These are phyloP conservation scores for Theristus sp. DNA, from an alignment of 2,888 invertebrate species.

Conservation along the genomic window DNA sequence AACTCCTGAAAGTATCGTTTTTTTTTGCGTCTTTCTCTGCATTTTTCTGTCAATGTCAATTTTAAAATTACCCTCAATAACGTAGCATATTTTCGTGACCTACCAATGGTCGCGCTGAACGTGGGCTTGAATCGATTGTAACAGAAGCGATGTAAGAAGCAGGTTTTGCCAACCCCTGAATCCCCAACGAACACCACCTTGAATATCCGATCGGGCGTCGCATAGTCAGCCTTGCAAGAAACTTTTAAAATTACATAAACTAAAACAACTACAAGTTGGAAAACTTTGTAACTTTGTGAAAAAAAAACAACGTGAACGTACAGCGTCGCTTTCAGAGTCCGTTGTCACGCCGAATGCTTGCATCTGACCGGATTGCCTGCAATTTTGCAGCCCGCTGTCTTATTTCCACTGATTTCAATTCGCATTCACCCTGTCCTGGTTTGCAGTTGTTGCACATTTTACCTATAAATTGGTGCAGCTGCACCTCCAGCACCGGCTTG, in stretches of 20 bases:
- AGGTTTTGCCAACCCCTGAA: conserved; percentile 41
- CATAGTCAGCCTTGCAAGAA: conserved; percentile 15
- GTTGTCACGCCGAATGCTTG: background rate
- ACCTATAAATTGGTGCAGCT: too few relatives aligned
- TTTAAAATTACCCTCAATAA: too few relatives aligned
- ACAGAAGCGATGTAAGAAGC: conserved; percentile 39
- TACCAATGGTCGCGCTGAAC: conserved; percentile 39
- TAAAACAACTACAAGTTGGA: too few relatives aligned
- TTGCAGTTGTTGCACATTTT: too few relatives aligned
- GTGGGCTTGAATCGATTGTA: conserved; percentile 36
- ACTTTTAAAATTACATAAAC: too few relatives aligned
- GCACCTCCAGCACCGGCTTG: too few relatives aligned
- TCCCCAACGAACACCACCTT: conserved; percentile 42
- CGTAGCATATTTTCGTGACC: too few relatives aligned
- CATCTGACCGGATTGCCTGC: background rate
- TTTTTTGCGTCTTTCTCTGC: background rate
- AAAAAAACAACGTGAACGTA: too few relatives aligned
- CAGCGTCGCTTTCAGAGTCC: too few relatives aligned
- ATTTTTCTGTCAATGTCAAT: too few relatives aligned
- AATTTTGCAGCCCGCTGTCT: background rate
- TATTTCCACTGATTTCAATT: conserved; percentile 13
- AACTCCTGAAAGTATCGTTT: conserved; percentile 32
- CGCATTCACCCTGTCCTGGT: too few relatives aligned
- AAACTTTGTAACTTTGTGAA: too few relatives aligned
- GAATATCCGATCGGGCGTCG: conserved; percentile 34